A percentile compares a stretch with the other conserved stretches of the same genome.
These are phyloP conservation scores for Cochlearius cochlearius DNA, from an alignment of 2,113 vertebrate genomes.

Conservation along the genomic window DNA sequence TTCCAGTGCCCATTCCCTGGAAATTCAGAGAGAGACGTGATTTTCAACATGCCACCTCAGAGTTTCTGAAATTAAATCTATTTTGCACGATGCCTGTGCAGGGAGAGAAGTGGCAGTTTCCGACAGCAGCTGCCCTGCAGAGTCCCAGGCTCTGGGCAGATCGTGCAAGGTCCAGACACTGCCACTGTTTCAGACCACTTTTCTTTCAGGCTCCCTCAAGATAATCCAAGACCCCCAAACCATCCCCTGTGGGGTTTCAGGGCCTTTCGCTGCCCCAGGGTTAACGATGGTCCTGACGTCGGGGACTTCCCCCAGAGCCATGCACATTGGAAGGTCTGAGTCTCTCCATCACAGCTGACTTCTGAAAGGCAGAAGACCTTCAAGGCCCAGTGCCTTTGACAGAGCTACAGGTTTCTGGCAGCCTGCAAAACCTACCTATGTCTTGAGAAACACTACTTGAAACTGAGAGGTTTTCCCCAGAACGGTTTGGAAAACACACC, in stretches of 20 bases:
- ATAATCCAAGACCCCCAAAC: background rate
- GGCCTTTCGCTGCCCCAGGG: background rate
- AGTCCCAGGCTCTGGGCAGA: background rate
- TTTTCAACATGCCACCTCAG: background rate
- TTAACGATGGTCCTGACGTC: background rate
- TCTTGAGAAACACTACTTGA: background rate
- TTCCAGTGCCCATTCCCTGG: background rate
- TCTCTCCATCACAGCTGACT: background rate
- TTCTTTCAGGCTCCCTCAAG: background rate
- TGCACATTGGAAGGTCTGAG: rapidly evolving
- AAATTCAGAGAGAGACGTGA: background rate
- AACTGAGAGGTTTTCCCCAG: background rate
- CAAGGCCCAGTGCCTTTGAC: background rate
- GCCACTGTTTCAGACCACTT: background rate
- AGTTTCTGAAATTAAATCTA: background rate
- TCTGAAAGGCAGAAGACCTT: background rate
- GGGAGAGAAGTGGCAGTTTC: background rate
- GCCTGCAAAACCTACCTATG: background rate
- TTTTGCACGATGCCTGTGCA: background rate
- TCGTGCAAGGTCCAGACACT: background rate
- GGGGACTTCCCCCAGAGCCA: background rate
- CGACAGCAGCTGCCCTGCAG: background rate
- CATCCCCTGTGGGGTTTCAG: background rate
- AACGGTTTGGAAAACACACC: background rate
- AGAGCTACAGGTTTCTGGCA: background rate